Conservation (phyloP, 2,888 invertebrate species). For the Sepiola atlantica region DNA sequence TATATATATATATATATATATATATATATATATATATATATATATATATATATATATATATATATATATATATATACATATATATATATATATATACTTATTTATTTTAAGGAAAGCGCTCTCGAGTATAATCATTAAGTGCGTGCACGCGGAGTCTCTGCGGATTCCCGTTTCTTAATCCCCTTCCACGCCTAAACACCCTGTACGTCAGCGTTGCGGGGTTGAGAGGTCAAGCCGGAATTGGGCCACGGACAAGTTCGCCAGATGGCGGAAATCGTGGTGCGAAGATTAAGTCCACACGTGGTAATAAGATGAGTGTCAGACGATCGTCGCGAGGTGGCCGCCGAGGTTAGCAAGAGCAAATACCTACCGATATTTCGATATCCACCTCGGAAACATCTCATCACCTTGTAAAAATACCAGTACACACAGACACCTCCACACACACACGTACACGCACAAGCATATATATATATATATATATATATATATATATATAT, state of each 20-base stretch:
- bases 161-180: not conserved
- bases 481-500: not conserved
- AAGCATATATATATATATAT: not conserved
- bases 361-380: not conserved
- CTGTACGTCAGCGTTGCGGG: not conserved
- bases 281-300: not conserved
- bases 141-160: not conserved
- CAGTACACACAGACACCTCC: not conserved
- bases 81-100: too few relatives aligned
- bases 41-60: too few relatives aligned
- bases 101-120: too few relatives aligned
- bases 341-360: not conserved
- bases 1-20: too few relatives aligned
- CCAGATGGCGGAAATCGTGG: constrained; percentile 8
- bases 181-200: not conserved
- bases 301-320: not conserved
- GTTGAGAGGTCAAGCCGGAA: not conserved
- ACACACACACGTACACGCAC: not conserved
- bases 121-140: not conserved
- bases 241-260: constrained; percentile 22
- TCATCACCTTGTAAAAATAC: not conserved
- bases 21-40: too few relatives aligned
- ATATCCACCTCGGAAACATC: not conserved
- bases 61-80: too few relatives aligned
- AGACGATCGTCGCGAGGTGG: not conserved